Conservation (phyloP, 2,888 invertebrate species). For the Neuroscelio doddi region DNA sequence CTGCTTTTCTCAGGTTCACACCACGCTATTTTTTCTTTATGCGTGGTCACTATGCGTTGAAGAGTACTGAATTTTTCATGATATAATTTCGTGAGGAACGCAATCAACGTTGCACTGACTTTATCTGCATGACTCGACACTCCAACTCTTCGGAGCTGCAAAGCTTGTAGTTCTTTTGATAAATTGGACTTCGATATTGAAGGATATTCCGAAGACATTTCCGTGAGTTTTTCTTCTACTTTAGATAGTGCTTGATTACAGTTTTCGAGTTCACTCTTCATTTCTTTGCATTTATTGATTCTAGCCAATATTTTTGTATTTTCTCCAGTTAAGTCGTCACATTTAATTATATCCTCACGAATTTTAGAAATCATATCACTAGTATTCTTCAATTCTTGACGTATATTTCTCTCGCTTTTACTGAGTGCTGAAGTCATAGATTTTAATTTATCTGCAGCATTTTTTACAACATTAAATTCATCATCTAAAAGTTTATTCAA, state of each 20-base stretch:
- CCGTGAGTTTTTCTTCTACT: constrained; percentile 80
- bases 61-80: constrained; percentile 88
- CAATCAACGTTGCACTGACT: constrained; percentile 80
- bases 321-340: constrained; percentile 91
- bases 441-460: constrained; percentile 83
- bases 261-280: constrained; percentile 81
- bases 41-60: constrained; percentile 84
- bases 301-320: constrained; percentile 87
- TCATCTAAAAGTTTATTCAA: constrained; percentile 80
- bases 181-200: constrained; percentile 84
- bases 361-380: constrained; percentile 82
- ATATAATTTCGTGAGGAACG: constrained; percentile 90
- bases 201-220: constrained; percentile 83
- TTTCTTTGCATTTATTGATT: constrained; percentile 81
- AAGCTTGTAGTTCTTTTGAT: constrained; percentile 85
- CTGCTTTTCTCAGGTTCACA: constrained; percentile 91
- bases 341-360: constrained; percentile 88
- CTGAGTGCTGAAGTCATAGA: constrained; percentile 82
- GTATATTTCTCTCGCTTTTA: constrained; percentile 82
- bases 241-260: constrained; percentile 80
- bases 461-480: constrained; percentile 84
- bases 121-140: constrained; percentile 86
- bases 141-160: constrained; percentile 89
- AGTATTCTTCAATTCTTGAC: constrained; percentile 81
- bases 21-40: constrained; percentile 92